Conservation (phyloP, 2,888 invertebrate species). For the Mesochorus sp. region DNA sequence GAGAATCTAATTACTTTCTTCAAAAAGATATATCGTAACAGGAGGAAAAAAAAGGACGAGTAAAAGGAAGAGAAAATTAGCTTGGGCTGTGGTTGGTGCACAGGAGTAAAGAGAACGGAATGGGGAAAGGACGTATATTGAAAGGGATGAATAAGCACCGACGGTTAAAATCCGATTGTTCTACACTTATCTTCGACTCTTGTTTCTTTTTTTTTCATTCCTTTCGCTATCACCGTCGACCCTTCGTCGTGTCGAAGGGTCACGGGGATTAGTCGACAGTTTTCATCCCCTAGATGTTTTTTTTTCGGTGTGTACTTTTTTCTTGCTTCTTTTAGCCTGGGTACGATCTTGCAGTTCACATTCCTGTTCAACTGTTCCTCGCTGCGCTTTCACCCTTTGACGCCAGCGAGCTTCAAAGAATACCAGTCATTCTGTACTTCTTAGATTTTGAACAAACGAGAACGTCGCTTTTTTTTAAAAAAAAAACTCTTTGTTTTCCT, state of each 20-base stretch:
- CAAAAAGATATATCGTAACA: constrained; percentile 15
- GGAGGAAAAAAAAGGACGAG: background rate
- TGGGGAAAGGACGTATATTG: constrained; percentile 42
- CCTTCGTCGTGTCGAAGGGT: constrained; percentile 30
- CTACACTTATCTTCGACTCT: background rate
- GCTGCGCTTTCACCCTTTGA: constrained; percentile 3
- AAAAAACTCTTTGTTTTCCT: background rate
- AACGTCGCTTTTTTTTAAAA: background rate
- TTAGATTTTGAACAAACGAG: constrained; percentile 27
- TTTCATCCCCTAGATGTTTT: constrained; percentile 33
- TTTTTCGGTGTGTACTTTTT: background rate
- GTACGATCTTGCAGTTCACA: background rate
- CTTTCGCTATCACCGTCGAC: constrained; percentile 13
- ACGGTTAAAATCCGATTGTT: constrained; percentile 17
- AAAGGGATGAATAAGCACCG: constrained; percentile 45
- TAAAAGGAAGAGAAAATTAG: background rate
- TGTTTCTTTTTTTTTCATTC: constrained; percentile 2
- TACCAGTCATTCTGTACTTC: constrained; percentile 6
- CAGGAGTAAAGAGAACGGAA: background rate
- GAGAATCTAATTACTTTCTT: constrained; percentile 47
- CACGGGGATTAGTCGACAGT: constrained; percentile 37
- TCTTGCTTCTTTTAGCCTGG: constrained; percentile 24
- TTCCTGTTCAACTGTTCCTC: constrained; percentile 13
- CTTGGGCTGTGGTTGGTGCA: background rate
- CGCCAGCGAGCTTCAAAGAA: constrained; percentile 26